phyloP scores from a whole-genome alignment of 2,113 vertebrate species.

The Pyxicephalus adspersus region DNA sequence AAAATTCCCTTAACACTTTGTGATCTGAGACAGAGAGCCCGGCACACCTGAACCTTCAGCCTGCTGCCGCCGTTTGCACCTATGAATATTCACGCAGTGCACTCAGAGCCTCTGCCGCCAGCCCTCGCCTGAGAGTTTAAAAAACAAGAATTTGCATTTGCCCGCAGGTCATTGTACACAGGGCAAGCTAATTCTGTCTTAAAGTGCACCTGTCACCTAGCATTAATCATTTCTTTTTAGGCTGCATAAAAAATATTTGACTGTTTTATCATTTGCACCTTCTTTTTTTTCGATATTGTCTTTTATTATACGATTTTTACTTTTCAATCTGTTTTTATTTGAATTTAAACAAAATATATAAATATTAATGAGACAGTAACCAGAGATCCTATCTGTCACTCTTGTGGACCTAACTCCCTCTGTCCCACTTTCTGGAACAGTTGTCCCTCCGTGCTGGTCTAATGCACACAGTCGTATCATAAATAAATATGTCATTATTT shows the following conservation, averaged over 20 bases:
- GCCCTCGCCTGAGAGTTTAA: constrained; percentile 71
- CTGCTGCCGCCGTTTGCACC: constrained; percentile 61
- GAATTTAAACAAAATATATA: too few relatives aligned
- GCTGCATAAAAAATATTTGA: background rate
- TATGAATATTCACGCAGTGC: constrained; percentile 69
- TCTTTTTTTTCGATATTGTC: too few relatives aligned
- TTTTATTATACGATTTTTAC: too few relatives aligned
- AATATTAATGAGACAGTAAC: too few relatives aligned
- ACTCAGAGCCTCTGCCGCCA: constrained; percentile 68
- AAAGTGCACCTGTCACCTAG: constrained; percentile 14
- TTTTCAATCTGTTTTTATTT: too few relatives aligned
- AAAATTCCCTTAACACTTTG: constrained; percentile 76
- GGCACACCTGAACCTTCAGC: constrained; percentile 69
- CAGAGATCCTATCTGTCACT: too few relatives aligned
- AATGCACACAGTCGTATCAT: too few relatives aligned
- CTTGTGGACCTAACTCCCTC: too few relatives aligned
- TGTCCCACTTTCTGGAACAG: too few relatives aligned
- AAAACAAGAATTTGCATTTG: constrained; percentile 75
- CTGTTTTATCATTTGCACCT: too few relatives aligned
- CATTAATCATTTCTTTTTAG: background rate
- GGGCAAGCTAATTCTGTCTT: constrained; percentile 61
- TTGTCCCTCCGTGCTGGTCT: too few relatives aligned
- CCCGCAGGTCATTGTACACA: constrained; percentile 70
- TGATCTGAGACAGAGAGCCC: constrained; percentile 62
- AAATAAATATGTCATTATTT: too few relatives aligned